These are phyloP conservation scores for Anableps anableps DNA, from an alignment of 2,797 vertebrate species.

Conservation along the genomic window DNA sequence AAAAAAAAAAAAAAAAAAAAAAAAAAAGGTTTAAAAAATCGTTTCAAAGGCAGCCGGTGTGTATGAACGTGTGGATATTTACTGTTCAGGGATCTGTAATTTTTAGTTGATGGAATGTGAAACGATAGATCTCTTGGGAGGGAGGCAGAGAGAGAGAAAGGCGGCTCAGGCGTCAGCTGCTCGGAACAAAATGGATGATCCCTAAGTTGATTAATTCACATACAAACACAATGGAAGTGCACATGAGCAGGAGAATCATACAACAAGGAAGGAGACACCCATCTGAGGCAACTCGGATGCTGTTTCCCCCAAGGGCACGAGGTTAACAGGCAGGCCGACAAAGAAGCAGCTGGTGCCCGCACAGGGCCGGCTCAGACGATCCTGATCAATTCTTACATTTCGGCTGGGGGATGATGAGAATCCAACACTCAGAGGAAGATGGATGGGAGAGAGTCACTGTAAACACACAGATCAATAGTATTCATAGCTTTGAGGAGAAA, in stretches of 20 bases:
- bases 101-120: conserved; percentile 57
- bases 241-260: conserved; percentile 23
- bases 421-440: conserved; percentile 75
- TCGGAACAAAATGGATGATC: conserved; percentile 49
- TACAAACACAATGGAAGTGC: conserved; percentile 32
- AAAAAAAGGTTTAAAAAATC: not conserved
- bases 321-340: conserved; percentile 61
- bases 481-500: conserved; percentile 74
- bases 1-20: not conserved
- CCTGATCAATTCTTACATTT: conserved; percentile 82
- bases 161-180: conserved; percentile 26
- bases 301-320: conserved; percentile 66
- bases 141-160: conserved; percentile 2
- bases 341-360: conserved; percentile 65
- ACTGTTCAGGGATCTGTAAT: conserved; percentile 47
- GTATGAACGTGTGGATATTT: not conserved
- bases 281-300: conserved; percentile 31
- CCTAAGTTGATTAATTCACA: conserved; percentile 68
- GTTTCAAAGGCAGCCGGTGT: conserved; percentile 21
- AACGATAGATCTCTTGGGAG: conserved; percentile 46
- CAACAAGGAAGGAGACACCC: not conserved
- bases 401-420: conserved; percentile 73
- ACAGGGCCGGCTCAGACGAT: conserved; percentile 42
- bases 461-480: conserved; percentile 83
- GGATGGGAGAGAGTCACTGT: conserved; percentile 71